Evolutionary conservation across 2,797 vertebrate genomes (phyloP), one percentile per base, ranked within the genome.

Genomic region (Steatocranus sp.): DNA sequence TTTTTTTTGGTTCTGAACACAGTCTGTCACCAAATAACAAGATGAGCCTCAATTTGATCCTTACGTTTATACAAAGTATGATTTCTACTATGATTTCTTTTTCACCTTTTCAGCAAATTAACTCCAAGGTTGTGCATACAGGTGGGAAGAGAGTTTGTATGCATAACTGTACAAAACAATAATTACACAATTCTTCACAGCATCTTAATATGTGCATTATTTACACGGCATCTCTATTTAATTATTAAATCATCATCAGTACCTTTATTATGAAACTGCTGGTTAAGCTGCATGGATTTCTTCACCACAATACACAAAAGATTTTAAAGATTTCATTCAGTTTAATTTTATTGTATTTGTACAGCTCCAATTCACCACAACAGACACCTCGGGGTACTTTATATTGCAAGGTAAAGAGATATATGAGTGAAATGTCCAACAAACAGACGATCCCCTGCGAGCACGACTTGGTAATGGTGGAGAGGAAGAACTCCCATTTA

Each of bases 61-160:
- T 63, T 20, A 5, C 2, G 7, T 38, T 38, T 63, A 20, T 63
- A 8, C 12, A 27, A 54, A 51, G 12, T 15, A 5, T 14, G 50
- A 23, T 48, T 48, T 48, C 46, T n/a, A n/a, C 9, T 17, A 10
- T 2, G 14, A 10, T 61, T 61, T 61, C 4, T 63, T 63, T 63
- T 36, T 20, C 11, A 20, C 32, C 32, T 36, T 63, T 14, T 63
- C 7, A 36, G 32, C 58, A 63, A 63, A 63, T 63, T 36, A 0
- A 36, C 1, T 20, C 0, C 32, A 36, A 36, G n/a, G 2, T 63
- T 1, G 32, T 20, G 7, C 36, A 36, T 43, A 41, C 5, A 43
- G 14, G 8, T 68, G 38, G 38, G 20, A 43, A 0, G 2, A 43
- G 4, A 20, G 63, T 68, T 23, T 1, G 0, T 15, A 3, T 41